A percentile compares a stretch with the other conserved stretches of the same genome.
phyloP scores from a whole-genome alignment of 2,888 invertebrate species.

The Trichopria drosophilae region DNA sequence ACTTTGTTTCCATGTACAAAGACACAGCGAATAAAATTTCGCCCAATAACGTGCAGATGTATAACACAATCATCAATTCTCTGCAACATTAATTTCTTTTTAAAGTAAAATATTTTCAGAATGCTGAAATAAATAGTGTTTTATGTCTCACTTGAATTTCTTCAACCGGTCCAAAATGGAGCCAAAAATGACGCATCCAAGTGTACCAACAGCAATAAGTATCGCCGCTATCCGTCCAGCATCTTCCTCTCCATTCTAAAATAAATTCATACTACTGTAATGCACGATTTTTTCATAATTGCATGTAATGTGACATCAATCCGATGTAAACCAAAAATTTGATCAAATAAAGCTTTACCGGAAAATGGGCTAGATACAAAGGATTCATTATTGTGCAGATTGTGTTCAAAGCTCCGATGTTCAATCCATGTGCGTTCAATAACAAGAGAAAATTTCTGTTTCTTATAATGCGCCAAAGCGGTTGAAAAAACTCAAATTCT shows the following conservation, averaged over 20 bases:
- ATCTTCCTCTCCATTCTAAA: slow-evolving; percentile 58
- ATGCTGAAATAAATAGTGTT: no score
- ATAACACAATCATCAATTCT: no score
- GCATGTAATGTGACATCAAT: no score
- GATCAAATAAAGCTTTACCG: no score
- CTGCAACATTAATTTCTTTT: no score
- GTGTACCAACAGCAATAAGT: slow-evolving; percentile 65
- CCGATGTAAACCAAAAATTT: no score
- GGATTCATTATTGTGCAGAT: slow-evolving; percentile 66
- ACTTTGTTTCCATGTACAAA: no score
- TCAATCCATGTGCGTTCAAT: slow-evolving; percentile 66
- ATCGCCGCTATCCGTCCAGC: slow-evolving; percentile 65
- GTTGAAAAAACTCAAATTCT: slow-evolving; percentile 38
- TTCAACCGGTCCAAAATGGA: slow-evolving; percentile 66
- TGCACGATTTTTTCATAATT: no score
- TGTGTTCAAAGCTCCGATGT: slow-evolving; percentile 73
- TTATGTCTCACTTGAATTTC: slow-evolving; percentile 64
- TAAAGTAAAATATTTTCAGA: no score
- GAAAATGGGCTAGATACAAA: slow-evolving; percentile 52
- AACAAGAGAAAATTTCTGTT: slow-evolving; percentile 63
- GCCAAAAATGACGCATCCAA: slow-evolving; percentile 66
- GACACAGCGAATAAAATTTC: no score
- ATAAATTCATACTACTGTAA: no score
- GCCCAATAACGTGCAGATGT: no score
- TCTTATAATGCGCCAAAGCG: slow-evolving; percentile 54